phyloP scores from a whole-genome alignment of 2,113 vertebrate species.

The Rafetus swinhoei region DNA sequence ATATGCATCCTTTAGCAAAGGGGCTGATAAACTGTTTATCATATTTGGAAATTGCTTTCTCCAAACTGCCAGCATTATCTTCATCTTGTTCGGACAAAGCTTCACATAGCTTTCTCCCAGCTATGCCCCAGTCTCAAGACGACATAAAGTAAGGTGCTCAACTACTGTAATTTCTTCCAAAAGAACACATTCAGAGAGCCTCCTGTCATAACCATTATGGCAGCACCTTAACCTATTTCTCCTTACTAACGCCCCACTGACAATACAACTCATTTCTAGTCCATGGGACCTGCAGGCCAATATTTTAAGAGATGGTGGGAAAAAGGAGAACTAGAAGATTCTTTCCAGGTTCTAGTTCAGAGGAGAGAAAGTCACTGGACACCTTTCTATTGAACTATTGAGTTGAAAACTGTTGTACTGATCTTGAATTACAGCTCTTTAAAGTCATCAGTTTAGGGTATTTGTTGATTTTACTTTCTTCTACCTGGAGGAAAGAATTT shows the following conservation, averaged over 20 bases:
- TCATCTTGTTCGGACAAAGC: background rate
- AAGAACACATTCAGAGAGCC: background rate
- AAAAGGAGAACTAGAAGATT: background rate
- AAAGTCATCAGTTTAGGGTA: background rate
- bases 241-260: background rate
- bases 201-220: background rate
- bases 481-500: background rate
- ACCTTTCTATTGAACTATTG: background rate
- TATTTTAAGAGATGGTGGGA: background rate
- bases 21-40: conserved; percentile 25
- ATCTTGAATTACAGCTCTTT: background rate
- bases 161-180: background rate
- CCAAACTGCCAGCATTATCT: background rate
- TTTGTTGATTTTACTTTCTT: background rate
- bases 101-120: background rate
- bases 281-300: background rate
- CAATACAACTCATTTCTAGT: background rate
- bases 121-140: background rate
- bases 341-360: background rate
- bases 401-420: background rate
- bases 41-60: conserved; percentile 43
- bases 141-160: background rate
- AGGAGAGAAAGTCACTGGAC: background rate
- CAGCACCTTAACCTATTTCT: background rate
- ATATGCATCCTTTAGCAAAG: background rate